Conservation (phyloP, 2,113 vertebrate species). For the Tetrax tetrax region DNA sequence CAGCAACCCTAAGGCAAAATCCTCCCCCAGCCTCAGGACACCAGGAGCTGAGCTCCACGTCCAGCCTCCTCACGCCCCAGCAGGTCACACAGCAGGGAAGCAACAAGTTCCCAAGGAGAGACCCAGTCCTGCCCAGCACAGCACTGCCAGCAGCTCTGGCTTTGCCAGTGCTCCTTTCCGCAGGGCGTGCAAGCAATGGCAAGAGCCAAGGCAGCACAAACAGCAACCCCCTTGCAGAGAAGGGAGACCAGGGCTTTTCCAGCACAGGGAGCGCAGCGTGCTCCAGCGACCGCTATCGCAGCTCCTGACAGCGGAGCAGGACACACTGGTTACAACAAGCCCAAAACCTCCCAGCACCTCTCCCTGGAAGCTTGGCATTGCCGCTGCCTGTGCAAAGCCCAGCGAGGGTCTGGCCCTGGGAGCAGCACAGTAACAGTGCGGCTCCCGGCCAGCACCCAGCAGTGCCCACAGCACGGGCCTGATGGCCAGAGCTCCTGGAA, state of each 20-base stretch:
- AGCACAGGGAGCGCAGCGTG: background rate
- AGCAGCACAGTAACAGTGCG: background rate
- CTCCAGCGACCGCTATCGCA: background rate
- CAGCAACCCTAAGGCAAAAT: background rate
- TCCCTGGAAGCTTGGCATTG: background rate
- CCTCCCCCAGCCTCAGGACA: background rate
- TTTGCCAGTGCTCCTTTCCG: background rate
- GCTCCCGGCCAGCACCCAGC: background rate
- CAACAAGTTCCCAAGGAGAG: background rate
- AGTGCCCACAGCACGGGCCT: background rate
- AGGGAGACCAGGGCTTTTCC: background rate
- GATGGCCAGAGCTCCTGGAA: background rate
- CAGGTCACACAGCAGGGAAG: background rate
- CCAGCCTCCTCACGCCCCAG: background rate
- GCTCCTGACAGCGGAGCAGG: background rate
- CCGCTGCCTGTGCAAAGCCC: background rate
- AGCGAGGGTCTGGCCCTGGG: background rate
- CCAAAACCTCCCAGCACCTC: background rate
- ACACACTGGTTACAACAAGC: background rate
- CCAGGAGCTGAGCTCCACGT: background rate
- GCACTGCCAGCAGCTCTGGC: background rate
- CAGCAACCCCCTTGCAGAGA: background rate
- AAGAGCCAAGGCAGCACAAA: background rate
- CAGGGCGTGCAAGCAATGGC: accelerated
- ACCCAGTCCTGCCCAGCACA: background rate